These are phyloP conservation scores for Drosophila mimica DNA, from an alignment of 2,888 invertebrate genomes.

Conservation along the genomic window DNA sequence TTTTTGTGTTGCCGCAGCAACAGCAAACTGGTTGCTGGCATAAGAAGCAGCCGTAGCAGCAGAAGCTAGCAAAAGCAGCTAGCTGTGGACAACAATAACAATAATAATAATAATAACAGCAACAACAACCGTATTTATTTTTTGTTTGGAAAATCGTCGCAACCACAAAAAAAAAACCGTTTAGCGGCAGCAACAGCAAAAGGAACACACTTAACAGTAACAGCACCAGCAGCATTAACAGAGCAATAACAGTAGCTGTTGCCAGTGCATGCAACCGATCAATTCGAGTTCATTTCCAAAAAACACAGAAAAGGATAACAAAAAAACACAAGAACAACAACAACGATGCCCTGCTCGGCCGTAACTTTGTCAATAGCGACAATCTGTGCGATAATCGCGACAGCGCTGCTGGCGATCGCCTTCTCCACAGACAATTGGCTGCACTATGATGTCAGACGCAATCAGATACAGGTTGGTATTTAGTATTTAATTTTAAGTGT, in stretches of 20 bases:
- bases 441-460: constrained; percentile 95
- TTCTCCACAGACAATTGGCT: constrained; percentile 99
- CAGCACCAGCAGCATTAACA: constrained; percentile 19
- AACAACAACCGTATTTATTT: constrained; percentile 44
- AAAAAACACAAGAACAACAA: neutral
- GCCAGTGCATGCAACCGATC: neutral
- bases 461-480: constrained; percentile 92
- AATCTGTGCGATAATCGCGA: constrained; percentile 97
- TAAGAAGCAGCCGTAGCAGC: constrained; percentile 39
- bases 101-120: constrained; percentile 20
- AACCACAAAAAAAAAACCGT: constrained; percentile 37
- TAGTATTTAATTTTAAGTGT: constrained; percentile 70
- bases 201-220: constrained; percentile 40
- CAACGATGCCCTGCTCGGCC: constrained; percentile 96
- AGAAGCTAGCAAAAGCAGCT: constrained; percentile 38
- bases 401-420: constrained; percentile 96
- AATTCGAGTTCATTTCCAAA: neutral
- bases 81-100: constrained; percentile 49
- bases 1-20: constrained; percentile 65
- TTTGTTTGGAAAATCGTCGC: constrained; percentile 35
- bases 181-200: constrained; percentile 22
- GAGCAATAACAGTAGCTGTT: constrained; percentile 32
- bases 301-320: constrained; percentile 3
- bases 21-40: constrained; percentile 69
- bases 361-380: constrained; percentile 97